These are phyloP conservation scores for Channa striata DNA, from an alignment of 2,797 vertebrate genomes.

Conservation along the genomic window DNA sequence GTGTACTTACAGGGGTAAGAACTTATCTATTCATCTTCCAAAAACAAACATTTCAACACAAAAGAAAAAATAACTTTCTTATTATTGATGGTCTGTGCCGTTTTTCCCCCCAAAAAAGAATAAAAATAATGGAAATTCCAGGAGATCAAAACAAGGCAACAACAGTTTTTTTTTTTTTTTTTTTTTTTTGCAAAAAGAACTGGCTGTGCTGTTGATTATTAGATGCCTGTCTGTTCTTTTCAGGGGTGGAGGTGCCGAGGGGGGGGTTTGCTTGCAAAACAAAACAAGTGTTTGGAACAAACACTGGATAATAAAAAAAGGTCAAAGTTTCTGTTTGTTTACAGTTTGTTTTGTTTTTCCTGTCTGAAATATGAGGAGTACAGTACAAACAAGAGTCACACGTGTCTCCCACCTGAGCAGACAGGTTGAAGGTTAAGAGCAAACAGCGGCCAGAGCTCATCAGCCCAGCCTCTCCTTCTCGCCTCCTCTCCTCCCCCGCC, in stretches of 20 bases:
- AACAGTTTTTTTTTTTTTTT: too few relatives aligned
- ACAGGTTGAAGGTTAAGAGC: conserved; percentile 77
- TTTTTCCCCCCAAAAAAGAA: conserved; percentile 38
- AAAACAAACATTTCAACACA: conserved; percentile 48
- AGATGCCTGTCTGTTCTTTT: conserved; percentile 66
- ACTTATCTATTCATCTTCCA: conserved; percentile 25
- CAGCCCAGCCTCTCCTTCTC: conserved; percentile 27
- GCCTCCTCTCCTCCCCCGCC: not conserved
- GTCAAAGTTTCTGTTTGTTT: conserved; percentile 86
- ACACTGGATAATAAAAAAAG: conserved; percentile 83
- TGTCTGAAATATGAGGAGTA: conserved; percentile 79
- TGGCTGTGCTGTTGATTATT: conserved; percentile 67
- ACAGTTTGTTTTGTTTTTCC: conserved; percentile 73
- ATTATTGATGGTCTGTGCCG: conserved; percentile 71
- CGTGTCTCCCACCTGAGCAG: conserved; percentile 76
- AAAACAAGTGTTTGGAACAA: conserved; percentile 85
- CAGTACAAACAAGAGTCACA: conserved; percentile 79
- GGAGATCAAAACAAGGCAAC: conserved; percentile 61
- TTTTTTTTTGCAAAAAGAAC: conserved; percentile 55
- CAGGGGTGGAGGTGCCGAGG: not conserved
- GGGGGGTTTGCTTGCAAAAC: conserved; percentile 74
- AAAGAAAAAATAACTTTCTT: conserved; percentile 53
- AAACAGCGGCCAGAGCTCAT: conserved; percentile 70
- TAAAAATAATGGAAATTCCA: conserved; percentile 75
- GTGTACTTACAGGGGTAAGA: conserved; percentile 42